A percentile compares a stretch with the other conserved stretches of the same genome.
Conservation (phyloP, 2,888 invertebrate genomes). For the Pyralis farinalis region DNA sequence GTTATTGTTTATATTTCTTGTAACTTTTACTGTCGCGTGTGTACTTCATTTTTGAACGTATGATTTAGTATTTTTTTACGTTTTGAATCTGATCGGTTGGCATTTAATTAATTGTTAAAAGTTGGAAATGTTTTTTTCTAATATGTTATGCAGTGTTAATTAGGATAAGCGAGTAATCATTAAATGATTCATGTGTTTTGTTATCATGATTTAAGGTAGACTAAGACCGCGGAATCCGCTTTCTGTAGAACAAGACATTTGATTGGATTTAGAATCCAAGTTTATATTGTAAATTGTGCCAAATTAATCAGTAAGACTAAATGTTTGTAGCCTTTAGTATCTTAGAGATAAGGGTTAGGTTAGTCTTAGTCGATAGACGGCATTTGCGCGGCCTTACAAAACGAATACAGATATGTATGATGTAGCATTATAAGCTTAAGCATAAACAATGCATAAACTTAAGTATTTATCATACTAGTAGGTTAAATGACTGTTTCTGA, state of each 20-base stretch:
- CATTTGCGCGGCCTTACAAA: conserved; percentile 5
- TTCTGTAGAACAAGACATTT: background rate
- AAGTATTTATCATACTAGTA: no score
- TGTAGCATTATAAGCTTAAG: no score
- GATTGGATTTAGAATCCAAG: background rate
- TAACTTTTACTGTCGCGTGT: no score
- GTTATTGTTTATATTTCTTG: no score
- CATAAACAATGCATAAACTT: no score
- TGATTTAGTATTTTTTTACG: no score
- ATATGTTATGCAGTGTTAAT: background rate
- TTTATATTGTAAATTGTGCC: background rate
- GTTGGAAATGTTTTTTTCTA: background rate
- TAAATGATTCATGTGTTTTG: background rate
- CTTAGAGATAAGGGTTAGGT: background rate
- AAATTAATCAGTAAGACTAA: background rate
- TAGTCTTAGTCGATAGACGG: background rate
- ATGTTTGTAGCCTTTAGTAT: background rate
- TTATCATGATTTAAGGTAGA: background rate
- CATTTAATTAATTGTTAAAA: no score
- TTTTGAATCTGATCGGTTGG: no score
- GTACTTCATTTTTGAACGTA: no score
- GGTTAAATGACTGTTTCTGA: no score
- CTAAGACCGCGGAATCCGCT: background rate
- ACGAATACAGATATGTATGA: background rate
- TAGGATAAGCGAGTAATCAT: background rate